Conservation (phyloP, 2,888 invertebrate species). For the Sialis lutaria region DNA sequence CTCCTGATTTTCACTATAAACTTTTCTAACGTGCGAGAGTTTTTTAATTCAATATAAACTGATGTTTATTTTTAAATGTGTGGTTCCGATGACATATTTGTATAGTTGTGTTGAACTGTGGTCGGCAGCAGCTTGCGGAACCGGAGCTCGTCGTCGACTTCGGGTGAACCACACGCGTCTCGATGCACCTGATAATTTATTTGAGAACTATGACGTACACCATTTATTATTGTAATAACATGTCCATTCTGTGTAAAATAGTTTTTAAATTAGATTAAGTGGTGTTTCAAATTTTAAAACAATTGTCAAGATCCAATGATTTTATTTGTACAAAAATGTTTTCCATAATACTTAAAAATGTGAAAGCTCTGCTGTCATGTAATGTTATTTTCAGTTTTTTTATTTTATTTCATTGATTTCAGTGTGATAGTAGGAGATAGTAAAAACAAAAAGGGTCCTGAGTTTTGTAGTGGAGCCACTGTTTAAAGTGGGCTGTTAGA, state of each 20-base stretch:
- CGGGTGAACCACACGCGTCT: conserved; percentile 1
- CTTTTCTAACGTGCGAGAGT: conserved; percentile 1
- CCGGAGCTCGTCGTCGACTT: conserved; percentile 1
- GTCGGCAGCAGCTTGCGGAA: neutral
- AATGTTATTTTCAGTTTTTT: neutral
- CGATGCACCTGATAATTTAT: conserved; percentile 10
- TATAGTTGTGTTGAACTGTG: conserved; percentile 1
- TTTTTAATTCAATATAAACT: conserved; percentile 7
- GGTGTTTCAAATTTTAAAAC: conserved; percentile 15
- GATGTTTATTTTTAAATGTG: conserved; percentile 8
- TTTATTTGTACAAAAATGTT: conserved; percentile 16
- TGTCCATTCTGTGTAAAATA: conserved; percentile 32
- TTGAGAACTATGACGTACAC: conserved; percentile 24
- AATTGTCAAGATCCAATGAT: conserved; percentile 7
- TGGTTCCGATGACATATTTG: conserved; percentile 8
- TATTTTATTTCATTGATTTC: neutral
- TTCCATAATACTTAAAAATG: conserved; percentile 9
- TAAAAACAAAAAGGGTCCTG: neutral
- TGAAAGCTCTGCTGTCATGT: conserved; percentile 1
- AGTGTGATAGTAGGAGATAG: neutral
- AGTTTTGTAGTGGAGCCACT: neutral
- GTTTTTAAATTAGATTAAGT: conserved; percentile 28
- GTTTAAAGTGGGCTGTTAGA: conserved; percentile 1
- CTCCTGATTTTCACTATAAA: conserved; percentile 8
- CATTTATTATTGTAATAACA: conserved; percentile 27